Percentiles rank a stretch among this genome's conserved stretches.
Evolutionary conservation across 2,888 invertebrate genomes (phyloP).

Genomic region (Epirrhoe alternata): DNA sequence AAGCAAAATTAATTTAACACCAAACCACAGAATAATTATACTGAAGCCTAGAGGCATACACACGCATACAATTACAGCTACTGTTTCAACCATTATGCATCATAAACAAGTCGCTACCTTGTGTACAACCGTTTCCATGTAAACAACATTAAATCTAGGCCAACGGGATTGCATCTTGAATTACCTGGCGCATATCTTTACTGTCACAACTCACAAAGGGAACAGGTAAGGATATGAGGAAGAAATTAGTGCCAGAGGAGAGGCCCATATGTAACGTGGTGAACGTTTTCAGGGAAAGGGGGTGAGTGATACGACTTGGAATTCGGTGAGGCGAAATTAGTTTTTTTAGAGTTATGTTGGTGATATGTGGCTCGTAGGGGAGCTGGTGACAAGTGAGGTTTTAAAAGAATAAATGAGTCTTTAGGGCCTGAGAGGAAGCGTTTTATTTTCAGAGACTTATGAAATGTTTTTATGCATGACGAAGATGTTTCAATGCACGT

Average conservation of each 20-base stretch:
- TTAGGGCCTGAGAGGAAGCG: background rate
- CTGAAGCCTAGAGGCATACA: conserved; percentile 3
- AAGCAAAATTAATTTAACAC: conserved; percentile 1
- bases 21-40: background rate
- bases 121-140: conserved; percentile 18
- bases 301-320: conserved; percentile 57
- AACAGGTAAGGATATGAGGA: conserved; percentile 48
- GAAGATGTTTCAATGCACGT: too few species aligned
- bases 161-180: conserved; percentile 42
- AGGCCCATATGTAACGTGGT: conserved; percentile 73
- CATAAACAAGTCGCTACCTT: conserved; percentile 17
- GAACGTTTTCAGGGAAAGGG: conserved; percentile 71
- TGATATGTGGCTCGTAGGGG: conserved; percentile 11
- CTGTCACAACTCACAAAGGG: conserved; percentile 47
- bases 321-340: conserved; percentile 29
- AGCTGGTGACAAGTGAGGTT: background rate
- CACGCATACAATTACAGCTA: conserved; percentile 1
- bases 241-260: conserved; percentile 60
- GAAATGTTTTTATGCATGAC: background rate
- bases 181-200: conserved; percentile 25
- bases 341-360: conserved; percentile 25
- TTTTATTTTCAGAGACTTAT: background rate
- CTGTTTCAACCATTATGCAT: conserved; percentile 5
- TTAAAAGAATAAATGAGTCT: background rate
- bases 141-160: conserved; percentile 32